These are phyloP conservation scores for Meloidogyne floridensis DNA, from an alignment of 1,140 invertebrate species.

Conservation along the genomic window DNA sequence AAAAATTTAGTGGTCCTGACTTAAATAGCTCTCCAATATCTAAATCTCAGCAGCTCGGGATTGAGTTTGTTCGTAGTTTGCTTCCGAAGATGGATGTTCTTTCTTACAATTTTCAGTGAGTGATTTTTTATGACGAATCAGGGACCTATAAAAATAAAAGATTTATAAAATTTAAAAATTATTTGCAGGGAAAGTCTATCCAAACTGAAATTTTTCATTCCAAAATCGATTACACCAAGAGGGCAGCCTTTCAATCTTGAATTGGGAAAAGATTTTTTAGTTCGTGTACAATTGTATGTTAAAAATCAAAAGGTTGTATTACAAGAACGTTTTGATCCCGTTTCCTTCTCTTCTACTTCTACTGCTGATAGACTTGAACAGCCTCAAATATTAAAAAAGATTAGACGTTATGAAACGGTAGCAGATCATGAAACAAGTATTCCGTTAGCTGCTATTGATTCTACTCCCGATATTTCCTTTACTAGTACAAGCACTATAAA, in stretches of 20 bases:
- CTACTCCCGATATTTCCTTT: conserved; percentile 35
- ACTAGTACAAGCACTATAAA: background rate
- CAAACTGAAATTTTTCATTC: conserved; percentile 45
- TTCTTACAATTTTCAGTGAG: conserved; percentile 36
- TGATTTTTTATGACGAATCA: background rate
- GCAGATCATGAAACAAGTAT: background rate
- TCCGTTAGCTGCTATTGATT: conserved; percentile 25
- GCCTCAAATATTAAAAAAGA: conserved; percentile 27
- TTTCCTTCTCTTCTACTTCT: background rate
- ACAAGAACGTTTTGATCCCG: conserved; percentile 7
- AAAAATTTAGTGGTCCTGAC: conserved; percentile 36
- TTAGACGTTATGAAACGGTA: conserved; percentile 36
- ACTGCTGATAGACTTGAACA: conserved; percentile 15
- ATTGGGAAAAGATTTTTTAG: conserved; percentile 33
- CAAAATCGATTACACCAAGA: conserved; percentile 37
- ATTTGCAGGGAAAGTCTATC: conserved; percentile 42
- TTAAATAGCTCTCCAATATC: conserved; percentile 1
- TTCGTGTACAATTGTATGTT: conserved; percentile 43
- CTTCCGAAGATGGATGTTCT: conserved; percentile 27
- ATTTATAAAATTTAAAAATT: background rate
- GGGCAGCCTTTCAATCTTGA: conserved; percentile 37
- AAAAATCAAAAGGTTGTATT: conserved; percentile 34
- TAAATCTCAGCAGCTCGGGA: conserved; percentile 34
- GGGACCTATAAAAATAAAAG: background rate
- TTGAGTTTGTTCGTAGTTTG: conserved; percentile 29